phyloP scores from a whole-genome alignment of 2,797 vertebrate species.

The Rallus crepitans region DNA sequence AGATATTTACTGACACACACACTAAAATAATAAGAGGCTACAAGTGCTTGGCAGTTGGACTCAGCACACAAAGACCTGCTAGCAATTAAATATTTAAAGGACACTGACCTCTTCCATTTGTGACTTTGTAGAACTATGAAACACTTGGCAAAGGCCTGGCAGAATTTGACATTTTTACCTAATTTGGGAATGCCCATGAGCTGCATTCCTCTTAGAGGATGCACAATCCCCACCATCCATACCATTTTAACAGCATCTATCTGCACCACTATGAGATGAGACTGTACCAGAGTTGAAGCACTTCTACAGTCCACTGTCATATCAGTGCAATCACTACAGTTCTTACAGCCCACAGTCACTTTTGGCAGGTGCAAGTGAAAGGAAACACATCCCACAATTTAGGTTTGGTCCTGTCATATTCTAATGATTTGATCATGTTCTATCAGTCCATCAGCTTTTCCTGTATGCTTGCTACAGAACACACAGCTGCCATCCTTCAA shows the following conservation, averaged over 20 bases:
- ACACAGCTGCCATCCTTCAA: neutral
- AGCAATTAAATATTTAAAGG: constrained; percentile 4
- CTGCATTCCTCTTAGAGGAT: neutral
- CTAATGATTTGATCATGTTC: neutral
- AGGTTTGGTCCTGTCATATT: neutral
- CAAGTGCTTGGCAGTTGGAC: constrained; percentile 31
- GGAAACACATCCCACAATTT: neutral
- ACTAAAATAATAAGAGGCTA: constrained; percentile 26
- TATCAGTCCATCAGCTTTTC: neutral
- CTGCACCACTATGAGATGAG: neutral
- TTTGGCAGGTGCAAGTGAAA: neutral
- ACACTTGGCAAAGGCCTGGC: neutral
- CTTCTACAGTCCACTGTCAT: neutral
- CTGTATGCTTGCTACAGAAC: neutral
- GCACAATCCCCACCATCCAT: neutral
- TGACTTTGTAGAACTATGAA: neutral
- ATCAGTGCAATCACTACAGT: neutral
- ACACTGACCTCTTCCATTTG: neutral
- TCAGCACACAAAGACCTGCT: neutral
- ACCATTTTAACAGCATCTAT: neutral
- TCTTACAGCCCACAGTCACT: neutral
- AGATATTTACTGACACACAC: constrained; percentile 37
- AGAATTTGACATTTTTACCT: constrained; percentile 22
- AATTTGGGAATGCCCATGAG: constrained; percentile 13
- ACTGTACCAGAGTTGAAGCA: neutral